Evolutionary conservation across 1,140 invertebrate genomes (phyloP).

Genomic region (Bursaphelenchus mucronatus): DNA sequence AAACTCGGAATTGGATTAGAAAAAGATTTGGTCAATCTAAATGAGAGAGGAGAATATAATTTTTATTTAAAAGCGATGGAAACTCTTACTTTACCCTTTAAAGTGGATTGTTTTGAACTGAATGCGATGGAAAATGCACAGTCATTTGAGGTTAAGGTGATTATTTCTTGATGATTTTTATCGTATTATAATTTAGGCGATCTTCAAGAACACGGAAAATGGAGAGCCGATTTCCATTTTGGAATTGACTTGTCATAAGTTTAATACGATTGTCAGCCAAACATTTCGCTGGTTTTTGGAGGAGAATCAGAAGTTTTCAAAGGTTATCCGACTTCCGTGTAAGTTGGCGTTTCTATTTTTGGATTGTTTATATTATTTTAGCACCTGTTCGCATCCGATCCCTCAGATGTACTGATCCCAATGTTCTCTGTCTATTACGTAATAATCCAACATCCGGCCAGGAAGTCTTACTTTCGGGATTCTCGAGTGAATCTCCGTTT

Average conservation of each 20-base stretch:
- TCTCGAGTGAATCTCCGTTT: slow-evolving; percentile 24
- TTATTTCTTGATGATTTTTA: slow-evolving; percentile 12
- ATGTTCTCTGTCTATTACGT: slow-evolving; percentile 35
- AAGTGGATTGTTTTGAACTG: slow-evolving; percentile 31
- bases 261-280: slow-evolving; percentile 19
- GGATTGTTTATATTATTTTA: no score
- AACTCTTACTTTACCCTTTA: slow-evolving; percentile 33
- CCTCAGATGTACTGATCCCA: slow-evolving; percentile 37
- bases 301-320: slow-evolving; percentile 36
- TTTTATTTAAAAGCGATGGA: slow-evolving; percentile 38
- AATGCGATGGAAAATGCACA: not conserved
- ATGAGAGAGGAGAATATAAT: slow-evolving; percentile 8
- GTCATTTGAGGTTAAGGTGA: slow-evolving; percentile 28
- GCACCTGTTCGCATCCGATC: slow-evolving; percentile 9
- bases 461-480: slow-evolving; percentile 34
- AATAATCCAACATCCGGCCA: slow-evolving; percentile 28
- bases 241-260: slow-evolving; percentile 33
- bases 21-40: slow-evolving; percentile 33
- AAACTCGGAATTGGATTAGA: slow-evolving; percentile 31
- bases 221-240: slow-evolving; percentile 38
- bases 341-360: no score
- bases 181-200: slow-evolving; percentile 29
- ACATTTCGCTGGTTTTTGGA: slow-evolving; percentile 39
- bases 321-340: slow-evolving; percentile 24
- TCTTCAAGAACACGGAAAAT: slow-evolving; percentile 36